Evolutionary conservation across 30 jellyfish, hydroid and myxozoan species (phyloP).

Genomic region (Cassiopea xamachana): DNA sequence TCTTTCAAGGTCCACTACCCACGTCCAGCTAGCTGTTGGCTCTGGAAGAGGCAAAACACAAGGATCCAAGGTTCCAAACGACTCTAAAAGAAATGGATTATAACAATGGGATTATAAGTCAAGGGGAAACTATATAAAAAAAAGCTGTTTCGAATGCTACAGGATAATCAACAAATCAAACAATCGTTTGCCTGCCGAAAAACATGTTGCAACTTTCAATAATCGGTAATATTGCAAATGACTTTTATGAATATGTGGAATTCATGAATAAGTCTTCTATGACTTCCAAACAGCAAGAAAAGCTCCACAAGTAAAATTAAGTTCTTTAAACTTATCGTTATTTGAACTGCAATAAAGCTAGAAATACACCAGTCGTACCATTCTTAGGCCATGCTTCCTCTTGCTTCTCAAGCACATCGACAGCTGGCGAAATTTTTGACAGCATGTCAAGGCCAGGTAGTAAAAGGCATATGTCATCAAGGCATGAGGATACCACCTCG

Average conservation of each 20-base stretch:
- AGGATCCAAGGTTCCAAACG: slow-evolving; percentile 61
- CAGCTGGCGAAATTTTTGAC: slow-evolving; percentile 56
- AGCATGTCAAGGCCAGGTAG: slow-evolving; percentile 62
- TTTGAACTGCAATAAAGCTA: too few species aligned
- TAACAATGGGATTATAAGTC: not conserved
- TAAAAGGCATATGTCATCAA: slow-evolving; percentile 42
- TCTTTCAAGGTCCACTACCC: slow-evolving; percentile 81
- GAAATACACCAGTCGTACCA: slow-evolving; percentile 23
- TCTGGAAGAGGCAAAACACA: slow-evolving; percentile 62
- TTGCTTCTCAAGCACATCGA: slow-evolving; percentile 72
- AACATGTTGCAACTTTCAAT: too few species aligned
- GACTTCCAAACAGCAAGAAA: too few species aligned
- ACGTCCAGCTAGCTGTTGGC: slow-evolving; percentile 79
- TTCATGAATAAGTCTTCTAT: too few species aligned
- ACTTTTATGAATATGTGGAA: too few species aligned
- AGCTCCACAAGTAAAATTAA: too few species aligned
- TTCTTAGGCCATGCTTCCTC: slow-evolving; percentile 70
- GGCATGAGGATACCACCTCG: slow-evolving; percentile 43
- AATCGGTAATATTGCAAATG: too few species aligned
- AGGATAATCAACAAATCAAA: too few species aligned
- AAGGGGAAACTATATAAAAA: not conserved
- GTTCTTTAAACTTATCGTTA: too few species aligned
- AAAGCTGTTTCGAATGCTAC: too few species aligned
- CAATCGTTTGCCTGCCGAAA: too few species aligned
- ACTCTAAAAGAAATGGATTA: slow-evolving; percentile 13